Base-by-base conservation (phyloP, 2,113 vertebrate species). In the Formicarius rufipectus region DNA sequence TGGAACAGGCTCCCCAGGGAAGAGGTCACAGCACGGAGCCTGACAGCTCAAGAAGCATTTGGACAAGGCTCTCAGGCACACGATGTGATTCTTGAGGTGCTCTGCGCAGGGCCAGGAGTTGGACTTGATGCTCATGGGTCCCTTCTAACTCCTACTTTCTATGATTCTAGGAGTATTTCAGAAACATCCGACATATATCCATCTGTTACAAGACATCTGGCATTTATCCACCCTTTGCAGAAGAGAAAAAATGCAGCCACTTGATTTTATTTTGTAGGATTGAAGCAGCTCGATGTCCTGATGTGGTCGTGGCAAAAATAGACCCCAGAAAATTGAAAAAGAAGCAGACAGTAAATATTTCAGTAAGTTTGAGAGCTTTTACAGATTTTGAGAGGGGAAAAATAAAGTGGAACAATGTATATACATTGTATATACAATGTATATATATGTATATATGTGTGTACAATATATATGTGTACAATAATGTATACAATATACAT, bases 271-370 rank as follows among this genome's bases (percentile, higher is more conserved):
- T 47, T 98, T 96, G 58, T 95, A 99, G 99, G 96, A 97, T 99
- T 85, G 99, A 99, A 97, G 99, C 99, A 18, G 98, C 99, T 30
- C 97, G 98, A 17, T 99, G 98, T 95, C 99, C 99, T 59, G 99
- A 99, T 74, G 99, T 99, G 91, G 99, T 99, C 2, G 99, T 99
- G 87, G 99, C 99, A 13, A 98, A 99, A 60, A 99, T 99, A 96
- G 99, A 99, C 94, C 99, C 99, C 31, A 99, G 98, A 97, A 99
- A 99, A 94, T 91, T 99, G 88, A 99, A 98, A 87, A 99, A 98
- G 96, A 99, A 98, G 86, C 99, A 99, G 85, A 99, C 99, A 25
- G 98, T 99, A 20, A 99, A 99, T 90, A 87, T 97, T 84, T 99
- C 99, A 47, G 99, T 99, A 96, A 99, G 99, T 99, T 52, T 86